Evolutionary conservation across 2,797 vertebrate species (phyloP).

Genomic region (Psittacula derbiana): DNA sequence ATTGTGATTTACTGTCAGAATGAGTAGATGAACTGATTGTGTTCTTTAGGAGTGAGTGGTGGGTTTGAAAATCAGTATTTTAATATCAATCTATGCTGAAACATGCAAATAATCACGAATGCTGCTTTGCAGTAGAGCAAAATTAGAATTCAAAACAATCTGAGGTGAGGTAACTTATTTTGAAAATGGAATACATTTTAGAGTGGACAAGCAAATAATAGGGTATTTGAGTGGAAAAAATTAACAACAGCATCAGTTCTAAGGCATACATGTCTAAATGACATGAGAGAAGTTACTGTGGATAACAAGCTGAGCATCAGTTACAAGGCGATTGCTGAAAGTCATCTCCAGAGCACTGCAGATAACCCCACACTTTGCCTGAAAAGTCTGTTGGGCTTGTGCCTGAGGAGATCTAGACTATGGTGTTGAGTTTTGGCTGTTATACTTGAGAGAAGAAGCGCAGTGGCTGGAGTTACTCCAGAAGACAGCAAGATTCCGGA

Average conservation of each 20-base stretch:
- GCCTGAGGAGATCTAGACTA: neutral
- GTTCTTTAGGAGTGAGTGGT: neutral
- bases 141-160: neutral
- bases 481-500: neutral
- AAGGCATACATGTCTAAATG: neutral
- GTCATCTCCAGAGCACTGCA: neutral
- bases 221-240: neutral
- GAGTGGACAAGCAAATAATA: neutral
- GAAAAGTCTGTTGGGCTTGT: neutral
- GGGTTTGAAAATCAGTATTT: neutral
- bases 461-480: neutral
- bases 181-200: neutral
- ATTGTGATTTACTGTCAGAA: neutral
- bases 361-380: neutral
- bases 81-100: neutral
- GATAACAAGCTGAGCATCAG: neutral
- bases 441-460: neutral
- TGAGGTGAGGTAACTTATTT: neutral
- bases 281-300: neutral
- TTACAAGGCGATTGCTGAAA: neutral
- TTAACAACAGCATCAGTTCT: neutral
- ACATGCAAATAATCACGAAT: neutral
- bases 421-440: neutral
- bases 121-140: neutral
- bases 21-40: neutral